Percentiles rank a stretch among this genome's conserved stretches.
These are phyloP conservation scores for Charina bottae DNA, from an alignment of 2,113 vertebrate species.

Conservation along the genomic window DNA sequence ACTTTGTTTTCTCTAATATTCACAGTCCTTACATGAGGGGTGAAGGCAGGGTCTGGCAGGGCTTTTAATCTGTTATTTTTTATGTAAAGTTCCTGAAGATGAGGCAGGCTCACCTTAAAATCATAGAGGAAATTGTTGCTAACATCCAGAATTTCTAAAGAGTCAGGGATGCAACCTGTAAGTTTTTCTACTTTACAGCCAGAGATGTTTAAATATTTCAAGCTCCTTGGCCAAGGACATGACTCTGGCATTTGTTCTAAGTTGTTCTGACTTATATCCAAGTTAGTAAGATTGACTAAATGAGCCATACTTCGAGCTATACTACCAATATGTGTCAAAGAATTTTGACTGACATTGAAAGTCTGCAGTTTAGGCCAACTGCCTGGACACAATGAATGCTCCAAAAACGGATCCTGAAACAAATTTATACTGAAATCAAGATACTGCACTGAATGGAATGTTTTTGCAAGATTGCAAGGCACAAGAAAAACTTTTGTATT, in stretches of 20 bases:
- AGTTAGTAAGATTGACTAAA: conserved; percentile 73
- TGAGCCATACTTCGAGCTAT: conserved; percentile 58
- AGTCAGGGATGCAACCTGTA: conserved; percentile 76
- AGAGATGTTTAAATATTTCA: conserved; percentile 85
- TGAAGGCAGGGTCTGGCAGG: conserved; percentile 69
- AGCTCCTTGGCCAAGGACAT: conserved; percentile 80
- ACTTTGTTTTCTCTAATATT: conserved; percentile 79
- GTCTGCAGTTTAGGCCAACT: conserved; percentile 67
- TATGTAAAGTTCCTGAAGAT: conserved; percentile 82
- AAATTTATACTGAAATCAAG: conserved; percentile 81
- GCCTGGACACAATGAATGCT: conserved; percentile 64
- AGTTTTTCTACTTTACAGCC: conserved; percentile 70
- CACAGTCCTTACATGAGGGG: conserved; percentile 76
- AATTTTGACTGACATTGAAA: conserved; percentile 80
- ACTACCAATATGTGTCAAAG: conserved; percentile 62
- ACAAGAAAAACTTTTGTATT: conserved; percentile 76
- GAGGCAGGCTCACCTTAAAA: conserved; percentile 72
- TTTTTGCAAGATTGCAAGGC: conserved; percentile 55
- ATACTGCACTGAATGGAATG: conserved; percentile 67
- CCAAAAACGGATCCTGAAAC: conserved; percentile 69
- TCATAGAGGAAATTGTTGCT: conserved; percentile 79
- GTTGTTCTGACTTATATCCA: conserved; percentile 82
- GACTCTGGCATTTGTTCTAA: conserved; percentile 74
- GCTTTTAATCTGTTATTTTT: conserved; percentile 81
- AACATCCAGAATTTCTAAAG: conserved; percentile 83